Conservation (phyloP, 2,888 invertebrate genomes). For the Syrista parreyssii region DNA sequence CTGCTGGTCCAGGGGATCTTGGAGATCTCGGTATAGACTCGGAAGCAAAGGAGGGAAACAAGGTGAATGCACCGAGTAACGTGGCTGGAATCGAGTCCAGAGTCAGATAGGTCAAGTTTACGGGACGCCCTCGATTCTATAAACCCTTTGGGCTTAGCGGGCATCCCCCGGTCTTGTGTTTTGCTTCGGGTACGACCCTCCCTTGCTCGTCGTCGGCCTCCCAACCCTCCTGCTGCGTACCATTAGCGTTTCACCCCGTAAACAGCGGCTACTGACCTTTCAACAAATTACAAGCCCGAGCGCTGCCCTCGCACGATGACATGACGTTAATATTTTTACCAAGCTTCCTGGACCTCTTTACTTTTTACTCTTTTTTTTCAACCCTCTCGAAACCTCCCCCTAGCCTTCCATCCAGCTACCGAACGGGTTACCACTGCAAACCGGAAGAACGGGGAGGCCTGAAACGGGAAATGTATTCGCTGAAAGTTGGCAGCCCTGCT, state of each 20-base stretch:
- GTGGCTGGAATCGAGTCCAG: background rate
- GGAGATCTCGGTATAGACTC: background rate
- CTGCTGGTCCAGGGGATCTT: background rate
- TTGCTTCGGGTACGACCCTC: slow-evolving; percentile 39
- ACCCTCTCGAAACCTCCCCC: slow-evolving; percentile 16
- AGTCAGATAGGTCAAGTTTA: slow-evolving; percentile 60
- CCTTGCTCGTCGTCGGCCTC: slow-evolving; percentile 31
- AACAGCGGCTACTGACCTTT: slow-evolving; percentile 45
- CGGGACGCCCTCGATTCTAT: slow-evolving; percentile 53
- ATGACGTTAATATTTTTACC: slow-evolving; percentile 22
- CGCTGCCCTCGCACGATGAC: background rate
- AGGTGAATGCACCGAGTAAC: background rate
- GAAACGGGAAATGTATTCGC: background rate
- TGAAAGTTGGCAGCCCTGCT: background rate
- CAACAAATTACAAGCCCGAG: slow-evolving; percentile 29
- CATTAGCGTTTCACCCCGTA: slow-evolving; percentile 44
- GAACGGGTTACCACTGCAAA: background rate
- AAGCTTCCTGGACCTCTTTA: slow-evolving; percentile 17
- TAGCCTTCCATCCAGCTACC: background rate
- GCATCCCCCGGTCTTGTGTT: slow-evolving; percentile 53
- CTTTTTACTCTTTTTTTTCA: slow-evolving; percentile 16
- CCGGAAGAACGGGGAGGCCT: background rate
- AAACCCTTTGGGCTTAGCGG: slow-evolving; percentile 61
- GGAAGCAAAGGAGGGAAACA: background rate
- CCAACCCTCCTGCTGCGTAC: slow-evolving; percentile 48